Conservation (phyloP, 2,888 invertebrate genomes). For the Melieria omissa region DNA sequence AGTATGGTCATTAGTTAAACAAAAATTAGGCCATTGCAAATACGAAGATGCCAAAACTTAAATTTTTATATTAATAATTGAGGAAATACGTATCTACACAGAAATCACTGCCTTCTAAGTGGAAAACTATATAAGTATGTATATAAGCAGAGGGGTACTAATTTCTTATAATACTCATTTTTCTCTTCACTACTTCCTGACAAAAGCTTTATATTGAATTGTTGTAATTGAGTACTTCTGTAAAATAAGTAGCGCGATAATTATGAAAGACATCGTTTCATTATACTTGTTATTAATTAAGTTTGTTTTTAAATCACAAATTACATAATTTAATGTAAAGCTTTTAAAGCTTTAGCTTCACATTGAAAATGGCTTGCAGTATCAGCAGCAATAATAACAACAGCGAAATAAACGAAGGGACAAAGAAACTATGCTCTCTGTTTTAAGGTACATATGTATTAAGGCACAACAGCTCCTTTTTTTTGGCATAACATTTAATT, state of each 20-base stretch:
- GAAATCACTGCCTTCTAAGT: too few species aligned
- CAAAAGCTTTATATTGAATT: conserved; percentile 49
- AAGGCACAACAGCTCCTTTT: too few species aligned
- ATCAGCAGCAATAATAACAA: not conserved
- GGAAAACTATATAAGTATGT: too few species aligned
- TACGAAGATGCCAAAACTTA: too few species aligned
- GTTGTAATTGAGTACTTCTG: conserved; percentile 43
- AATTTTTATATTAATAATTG: too few species aligned
- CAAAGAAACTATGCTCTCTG: not conserved
- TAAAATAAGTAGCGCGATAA: conserved; percentile 1
- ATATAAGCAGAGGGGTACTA: too few species aligned
- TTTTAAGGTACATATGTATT: too few species aligned
- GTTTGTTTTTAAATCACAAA: conserved; percentile 34
- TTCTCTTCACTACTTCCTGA: not conserved
- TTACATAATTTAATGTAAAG: conserved; percentile 49
- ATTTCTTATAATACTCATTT: too few species aligned
- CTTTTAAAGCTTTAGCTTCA: conserved; percentile 43
- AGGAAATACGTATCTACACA: too few species aligned
- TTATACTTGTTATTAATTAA: conserved; percentile 5
- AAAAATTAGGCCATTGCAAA: too few species aligned
- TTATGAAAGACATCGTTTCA: not conserved
- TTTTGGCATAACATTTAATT: too few species aligned
- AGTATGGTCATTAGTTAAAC: too few species aligned
- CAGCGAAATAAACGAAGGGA: not conserved
- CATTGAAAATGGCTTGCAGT: not conserved